These are phyloP conservation scores for Ormyrus labotus DNA, from an alignment of 2,888 invertebrate species.

Conservation along the genomic window DNA sequence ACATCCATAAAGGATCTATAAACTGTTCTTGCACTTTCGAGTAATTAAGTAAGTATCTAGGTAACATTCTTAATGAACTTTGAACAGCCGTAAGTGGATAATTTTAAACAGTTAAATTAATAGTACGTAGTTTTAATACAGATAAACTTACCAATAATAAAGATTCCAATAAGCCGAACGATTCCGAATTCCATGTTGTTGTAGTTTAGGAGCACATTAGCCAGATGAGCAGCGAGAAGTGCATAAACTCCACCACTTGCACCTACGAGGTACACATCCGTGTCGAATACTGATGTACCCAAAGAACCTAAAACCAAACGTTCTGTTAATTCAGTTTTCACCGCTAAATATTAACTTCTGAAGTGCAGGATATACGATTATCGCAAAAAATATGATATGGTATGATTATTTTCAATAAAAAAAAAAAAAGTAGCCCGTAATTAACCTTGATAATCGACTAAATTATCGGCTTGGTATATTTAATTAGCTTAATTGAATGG, in stretches of 20 bases:
- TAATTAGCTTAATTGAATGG: constrained; percentile 16
- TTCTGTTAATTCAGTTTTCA: too few relatives aligned
- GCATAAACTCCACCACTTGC: constrained; percentile 99
- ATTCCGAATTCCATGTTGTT: constrained; percentile 97
- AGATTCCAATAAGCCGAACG: constrained; percentile 90
- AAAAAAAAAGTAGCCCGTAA: too few relatives aligned
- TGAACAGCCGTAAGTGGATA: too few relatives aligned
- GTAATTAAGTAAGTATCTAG: too few relatives aligned
- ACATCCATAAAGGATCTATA: constrained; percentile 5
- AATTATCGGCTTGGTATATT: background rate
- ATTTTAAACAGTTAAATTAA: too few relatives aligned
- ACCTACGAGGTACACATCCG: constrained; percentile 95
- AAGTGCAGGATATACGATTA: too few relatives aligned
- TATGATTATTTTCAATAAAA: too few relatives aligned
- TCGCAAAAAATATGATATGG: too few relatives aligned
- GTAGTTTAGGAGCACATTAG: constrained; percentile 96
- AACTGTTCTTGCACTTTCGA: background rate
- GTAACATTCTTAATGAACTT: too few relatives aligned
- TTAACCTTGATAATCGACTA: too few relatives aligned
- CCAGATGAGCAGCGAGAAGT: constrained; percentile 94
- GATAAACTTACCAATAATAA: constrained; percentile 88
- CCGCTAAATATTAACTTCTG: too few relatives aligned
- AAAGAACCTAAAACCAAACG: constrained; percentile 76
- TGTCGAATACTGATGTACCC: constrained; percentile 95
- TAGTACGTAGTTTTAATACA: constrained; percentile 6